These are phyloP conservation scores for Yponomeuta evonymella DNA, from an alignment of 2,888 invertebrate genomes.

Conservation along the genomic window DNA sequence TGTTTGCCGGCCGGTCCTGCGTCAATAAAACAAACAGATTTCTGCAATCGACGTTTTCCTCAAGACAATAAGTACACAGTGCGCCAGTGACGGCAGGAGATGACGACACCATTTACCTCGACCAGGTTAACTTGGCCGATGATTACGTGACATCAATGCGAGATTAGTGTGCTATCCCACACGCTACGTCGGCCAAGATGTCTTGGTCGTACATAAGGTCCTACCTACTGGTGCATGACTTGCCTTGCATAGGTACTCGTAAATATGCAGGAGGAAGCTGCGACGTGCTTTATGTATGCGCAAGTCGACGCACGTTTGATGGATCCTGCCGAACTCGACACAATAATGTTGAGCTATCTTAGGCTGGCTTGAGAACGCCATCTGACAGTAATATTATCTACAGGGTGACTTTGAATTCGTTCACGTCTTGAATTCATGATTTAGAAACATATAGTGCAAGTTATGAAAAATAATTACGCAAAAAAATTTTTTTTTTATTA, in stretches of 20 bases:
- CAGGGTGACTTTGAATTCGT: too few species aligned
- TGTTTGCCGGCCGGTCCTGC: background rate
- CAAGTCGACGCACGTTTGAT: background rate
- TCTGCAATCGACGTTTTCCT: background rate
- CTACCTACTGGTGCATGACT: background rate
- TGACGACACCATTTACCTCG: background rate
- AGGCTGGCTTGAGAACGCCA: too few species aligned
- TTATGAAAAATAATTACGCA: too few species aligned
- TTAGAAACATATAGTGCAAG: too few species aligned
- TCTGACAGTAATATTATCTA: too few species aligned
- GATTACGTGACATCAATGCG: background rate
- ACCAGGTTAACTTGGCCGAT: background rate
- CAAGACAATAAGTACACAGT: background rate
- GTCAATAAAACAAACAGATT: conserved; percentile 1
- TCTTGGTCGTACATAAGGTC: background rate
- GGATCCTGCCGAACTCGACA: background rate
- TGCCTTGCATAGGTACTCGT: conserved; percentile 1
- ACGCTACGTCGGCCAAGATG: background rate
- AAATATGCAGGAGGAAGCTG: background rate
- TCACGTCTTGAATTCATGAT: too few species aligned
- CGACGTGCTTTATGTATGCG: background rate
- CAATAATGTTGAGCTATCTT: background rate
- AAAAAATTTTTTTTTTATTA: too few species aligned
- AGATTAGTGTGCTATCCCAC: background rate
- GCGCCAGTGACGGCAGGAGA: background rate